Conservation (phyloP, 2,113 vertebrate genomes). For the Vidua chalybeata region DNA sequence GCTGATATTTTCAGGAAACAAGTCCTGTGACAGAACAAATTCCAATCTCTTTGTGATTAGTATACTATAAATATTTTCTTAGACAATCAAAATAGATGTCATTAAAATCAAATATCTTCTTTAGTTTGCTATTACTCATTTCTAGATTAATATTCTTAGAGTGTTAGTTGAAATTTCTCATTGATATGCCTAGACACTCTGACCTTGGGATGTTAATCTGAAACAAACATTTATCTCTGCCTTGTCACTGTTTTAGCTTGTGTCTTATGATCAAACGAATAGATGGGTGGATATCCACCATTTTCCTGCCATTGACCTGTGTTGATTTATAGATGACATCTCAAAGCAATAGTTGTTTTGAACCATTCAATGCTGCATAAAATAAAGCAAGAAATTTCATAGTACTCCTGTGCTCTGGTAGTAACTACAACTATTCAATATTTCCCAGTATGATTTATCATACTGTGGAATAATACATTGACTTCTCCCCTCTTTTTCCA, state of each 20-base stretch:
- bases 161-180: conserved; percentile 66
- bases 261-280: conserved; percentile 71
- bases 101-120: conserved; percentile 74
- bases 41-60: neutral
- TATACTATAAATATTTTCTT: conserved; percentile 38
- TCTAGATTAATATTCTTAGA: conserved; percentile 59
- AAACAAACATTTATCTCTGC: conserved; percentile 77
- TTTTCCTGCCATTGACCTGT: conserved; percentile 58
- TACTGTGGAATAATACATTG: neutral
- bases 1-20: neutral
- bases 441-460: neutral
- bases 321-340: conserved; percentile 65
- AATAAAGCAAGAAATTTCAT: conserved; percentile 40
- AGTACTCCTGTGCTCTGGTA: neutral
- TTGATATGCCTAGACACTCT: conserved; percentile 76
- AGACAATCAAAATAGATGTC: conserved; percentile 70
- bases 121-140: conserved; percentile 39
- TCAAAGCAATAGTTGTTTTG: conserved; percentile 68
- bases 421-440: conserved; percentile 28
- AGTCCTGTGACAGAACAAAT: neutral
- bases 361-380: conserved; percentile 64
- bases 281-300: conserved; percentile 72
- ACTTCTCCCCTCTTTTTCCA: neutral
- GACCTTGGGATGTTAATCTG: conserved; percentile 81
- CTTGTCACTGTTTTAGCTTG: conserved; percentile 72